Evolutionary conservation across 2,113 vertebrate genomes (phyloP).

Genomic region (Calidris pugnax): DNA sequence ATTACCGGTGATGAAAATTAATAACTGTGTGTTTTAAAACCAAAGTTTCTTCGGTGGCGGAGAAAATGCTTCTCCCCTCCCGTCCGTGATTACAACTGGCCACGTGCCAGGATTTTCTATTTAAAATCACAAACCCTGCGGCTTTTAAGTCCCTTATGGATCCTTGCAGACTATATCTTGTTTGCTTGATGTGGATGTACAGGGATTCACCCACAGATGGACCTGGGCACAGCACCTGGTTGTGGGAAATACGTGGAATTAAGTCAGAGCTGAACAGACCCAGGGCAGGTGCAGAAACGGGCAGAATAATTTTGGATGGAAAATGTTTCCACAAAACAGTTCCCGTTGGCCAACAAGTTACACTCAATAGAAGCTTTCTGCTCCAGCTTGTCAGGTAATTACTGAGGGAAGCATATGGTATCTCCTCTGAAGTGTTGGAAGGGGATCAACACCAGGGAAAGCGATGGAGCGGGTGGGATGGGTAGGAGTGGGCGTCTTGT

Average conservation of each 20-base stretch:
- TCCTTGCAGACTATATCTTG: neutral
- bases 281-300: neutral
- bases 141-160: neutral
- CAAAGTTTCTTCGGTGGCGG: fast-evolving
- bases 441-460: neutral
- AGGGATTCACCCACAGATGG: neutral
- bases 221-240: neutral
- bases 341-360: neutral
- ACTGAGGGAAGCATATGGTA: slow-evolving; percentile 24
- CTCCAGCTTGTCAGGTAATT: slow-evolving; percentile 12
- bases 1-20: neutral
- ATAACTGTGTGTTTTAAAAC: neutral
- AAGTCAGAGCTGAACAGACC: neutral
- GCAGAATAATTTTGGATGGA: neutral
- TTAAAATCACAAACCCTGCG: neutral
- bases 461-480: neutral
- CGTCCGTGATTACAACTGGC: fast-evolving
- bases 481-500: neutral
- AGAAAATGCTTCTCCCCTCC: neutral
- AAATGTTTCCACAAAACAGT: neutral
- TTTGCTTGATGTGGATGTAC: neutral
- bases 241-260: fast-evolving
- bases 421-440: neutral
- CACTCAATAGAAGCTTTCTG: neutral
- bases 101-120: neutral